Conservation (phyloP, 2,888 invertebrate genomes). For the Neria commutata region DNA sequence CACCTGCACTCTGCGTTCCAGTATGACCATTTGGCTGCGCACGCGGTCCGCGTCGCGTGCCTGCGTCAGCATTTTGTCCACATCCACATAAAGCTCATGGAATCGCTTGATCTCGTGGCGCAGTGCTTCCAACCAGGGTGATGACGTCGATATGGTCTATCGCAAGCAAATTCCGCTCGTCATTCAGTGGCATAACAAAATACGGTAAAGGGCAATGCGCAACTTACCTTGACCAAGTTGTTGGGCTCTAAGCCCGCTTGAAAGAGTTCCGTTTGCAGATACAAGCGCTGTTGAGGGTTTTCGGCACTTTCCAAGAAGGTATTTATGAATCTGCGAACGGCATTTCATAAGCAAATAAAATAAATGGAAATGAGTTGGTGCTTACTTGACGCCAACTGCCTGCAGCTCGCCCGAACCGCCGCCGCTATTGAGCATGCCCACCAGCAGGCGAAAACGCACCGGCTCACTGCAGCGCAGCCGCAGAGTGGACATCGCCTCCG, state of each 20-base stretch:
- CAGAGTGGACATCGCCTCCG: conserved; percentile 88
- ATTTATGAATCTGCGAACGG: conserved; percentile 78
- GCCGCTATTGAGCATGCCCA: conserved; percentile 84
- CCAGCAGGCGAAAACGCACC: conserved; percentile 87
- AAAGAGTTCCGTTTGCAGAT: conserved; percentile 83
- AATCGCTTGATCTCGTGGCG: conserved; percentile 76
- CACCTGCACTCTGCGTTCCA: conserved; percentile 77
- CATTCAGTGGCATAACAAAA: not conserved
- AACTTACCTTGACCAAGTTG: conserved; percentile 62
- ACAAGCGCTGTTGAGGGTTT: conserved; percentile 76
- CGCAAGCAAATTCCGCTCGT: conserved; percentile 36
- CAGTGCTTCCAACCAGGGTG: conserved; percentile 69
- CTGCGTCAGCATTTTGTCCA: conserved; percentile 74
- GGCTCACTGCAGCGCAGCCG: conserved; percentile 89
- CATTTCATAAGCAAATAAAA: not conserved
- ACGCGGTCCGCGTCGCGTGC: conserved; percentile 75
- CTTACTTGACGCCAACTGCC: conserved; percentile 73
- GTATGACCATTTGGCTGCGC: conserved; percentile 70
- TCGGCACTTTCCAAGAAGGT: conserved; percentile 79
- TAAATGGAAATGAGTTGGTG: not conserved
- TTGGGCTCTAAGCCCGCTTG: conserved; percentile 77
- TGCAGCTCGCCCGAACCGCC: conserved; percentile 77
- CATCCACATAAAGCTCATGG: conserved; percentile 79
- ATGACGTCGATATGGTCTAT: conserved; percentile 71
- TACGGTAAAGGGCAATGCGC: not conserved